phyloP scores from a whole-genome alignment of 2,797 vertebrate species.

The Ctenopoma kingsleyae region DNA sequence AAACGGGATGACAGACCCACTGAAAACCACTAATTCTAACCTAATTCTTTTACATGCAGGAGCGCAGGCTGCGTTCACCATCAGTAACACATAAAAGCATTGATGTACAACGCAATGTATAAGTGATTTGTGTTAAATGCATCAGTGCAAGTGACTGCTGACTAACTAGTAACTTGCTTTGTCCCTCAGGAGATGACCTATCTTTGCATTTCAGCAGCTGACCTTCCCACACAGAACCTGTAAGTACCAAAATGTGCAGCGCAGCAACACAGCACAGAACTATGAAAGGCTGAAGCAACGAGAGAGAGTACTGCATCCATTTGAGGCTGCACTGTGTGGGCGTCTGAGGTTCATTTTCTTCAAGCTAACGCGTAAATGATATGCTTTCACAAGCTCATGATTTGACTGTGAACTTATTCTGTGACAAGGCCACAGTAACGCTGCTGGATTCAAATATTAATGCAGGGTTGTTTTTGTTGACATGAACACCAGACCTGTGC shows the following conservation, averaged over 20 bases:
- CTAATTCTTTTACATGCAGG: background rate
- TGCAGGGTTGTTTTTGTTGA: slow-evolving; percentile 7
- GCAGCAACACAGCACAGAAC: slow-evolving; percentile 38
- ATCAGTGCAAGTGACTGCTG: slow-evolving; percentile 24
- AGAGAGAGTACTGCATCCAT: slow-evolving; percentile 42
- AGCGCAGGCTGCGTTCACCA: background rate
- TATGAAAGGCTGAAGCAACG: slow-evolving; percentile 38
- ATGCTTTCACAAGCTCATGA: slow-evolving; percentile 46
- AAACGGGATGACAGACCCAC: background rate
- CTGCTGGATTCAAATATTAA: slow-evolving; percentile 7
- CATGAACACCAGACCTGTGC: background rate
- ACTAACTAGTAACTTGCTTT: slow-evolving; percentile 60
- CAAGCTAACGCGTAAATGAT: slow-evolving; percentile 61
- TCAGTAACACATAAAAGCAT: background rate
- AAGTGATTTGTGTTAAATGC: slow-evolving; percentile 20
- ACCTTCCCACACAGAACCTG: slow-evolving; percentile 95
- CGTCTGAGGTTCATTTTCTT: slow-evolving; percentile 62
- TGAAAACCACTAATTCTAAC: background rate
- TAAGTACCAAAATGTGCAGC: slow-evolving; percentile 85
- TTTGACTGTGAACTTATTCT: slow-evolving; percentile 42
- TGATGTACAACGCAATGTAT: background rate
- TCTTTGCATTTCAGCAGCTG: slow-evolving; percentile 94
- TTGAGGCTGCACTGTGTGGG: slow-evolving; percentile 61
- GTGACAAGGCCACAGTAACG: slow-evolving; percentile 17
- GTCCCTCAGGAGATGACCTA: slow-evolving; percentile 93